Conservation (phyloP, 2,888 invertebrate species). For the Ischnus inquisitorius region DNA sequence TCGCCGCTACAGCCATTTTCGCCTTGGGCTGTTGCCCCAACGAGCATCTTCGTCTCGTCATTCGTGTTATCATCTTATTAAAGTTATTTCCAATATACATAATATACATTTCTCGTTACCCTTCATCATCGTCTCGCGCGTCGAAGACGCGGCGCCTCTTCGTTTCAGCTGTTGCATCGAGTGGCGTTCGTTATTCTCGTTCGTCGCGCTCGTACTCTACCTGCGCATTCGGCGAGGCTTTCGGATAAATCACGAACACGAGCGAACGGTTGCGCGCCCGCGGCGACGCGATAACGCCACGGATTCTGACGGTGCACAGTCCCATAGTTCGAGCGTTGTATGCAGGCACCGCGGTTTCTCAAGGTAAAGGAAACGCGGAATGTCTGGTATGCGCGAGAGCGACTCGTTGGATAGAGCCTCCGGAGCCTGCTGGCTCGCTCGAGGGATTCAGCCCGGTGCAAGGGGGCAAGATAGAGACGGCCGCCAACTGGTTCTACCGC, state of each 20-base stretch:
- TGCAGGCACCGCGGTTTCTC: slow-evolving; percentile 75
- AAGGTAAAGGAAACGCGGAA: slow-evolving; percentile 79
- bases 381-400: slow-evolving; percentile 76
- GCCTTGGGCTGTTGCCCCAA: not conserved
- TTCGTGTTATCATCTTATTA: not conserved
- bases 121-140: not conserved
- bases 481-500: slow-evolving; percentile 62
- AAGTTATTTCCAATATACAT: slow-evolving; percentile 3
- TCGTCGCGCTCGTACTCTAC: not conserved
- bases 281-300: slow-evolving; percentile 20
- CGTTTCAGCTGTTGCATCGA: not conserved
- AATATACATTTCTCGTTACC: not conserved
- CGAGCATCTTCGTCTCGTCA: not conserved
- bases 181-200: not conserved
- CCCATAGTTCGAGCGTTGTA: slow-evolving; percentile 64
- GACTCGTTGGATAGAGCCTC: slow-evolving; percentile 36
- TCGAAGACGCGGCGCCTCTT: no score
- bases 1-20: not conserved
- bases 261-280: slow-evolving; percentile 11
- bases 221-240: not conserved
- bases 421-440: slow-evolving; percentile 56
- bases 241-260: slow-evolving; percentile 34
- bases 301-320: slow-evolving; percentile 17
- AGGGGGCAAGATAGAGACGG: slow-evolving; percentile 58
- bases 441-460: slow-evolving; percentile 68